Conservation (phyloP, 2,888 invertebrate species). For the Smittia aterrima region DNA sequence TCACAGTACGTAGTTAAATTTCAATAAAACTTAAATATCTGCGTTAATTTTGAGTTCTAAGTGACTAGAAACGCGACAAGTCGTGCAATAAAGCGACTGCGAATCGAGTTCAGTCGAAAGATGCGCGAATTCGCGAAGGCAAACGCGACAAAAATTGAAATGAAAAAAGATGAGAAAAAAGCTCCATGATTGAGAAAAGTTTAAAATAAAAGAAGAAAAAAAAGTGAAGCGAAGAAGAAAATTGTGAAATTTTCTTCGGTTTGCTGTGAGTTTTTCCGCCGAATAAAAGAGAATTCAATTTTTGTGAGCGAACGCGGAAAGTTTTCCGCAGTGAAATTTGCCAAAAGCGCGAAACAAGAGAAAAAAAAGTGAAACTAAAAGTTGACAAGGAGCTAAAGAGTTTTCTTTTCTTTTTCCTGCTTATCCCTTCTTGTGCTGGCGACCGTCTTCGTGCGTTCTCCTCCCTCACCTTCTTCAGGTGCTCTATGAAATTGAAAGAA, state of each 20-base stretch:
- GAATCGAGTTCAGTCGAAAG: neutral
- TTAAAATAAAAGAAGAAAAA: slow-evolving; percentile 9
- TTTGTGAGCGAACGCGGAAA: slow-evolving; percentile 8
- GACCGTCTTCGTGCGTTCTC: neutral
- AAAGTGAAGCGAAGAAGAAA: slow-evolving; percentile 26
- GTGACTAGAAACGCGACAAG: slow-evolving; percentile 12
- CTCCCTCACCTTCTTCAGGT: neutral
- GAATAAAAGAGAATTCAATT: slow-evolving; percentile 25
- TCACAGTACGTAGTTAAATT: slow-evolving; percentile 38
- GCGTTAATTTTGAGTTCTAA: slow-evolving; percentile 23
- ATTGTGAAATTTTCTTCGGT: neutral
- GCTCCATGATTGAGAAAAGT: neutral
- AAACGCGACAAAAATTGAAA: slow-evolving; percentile 26
- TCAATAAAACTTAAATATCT: slow-evolving; percentile 27
- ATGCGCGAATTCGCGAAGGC: neutral
- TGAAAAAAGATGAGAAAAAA: slow-evolving; percentile 28
- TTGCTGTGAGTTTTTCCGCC: neutral
- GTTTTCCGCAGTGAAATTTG: too few species aligned
- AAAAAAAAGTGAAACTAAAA: neutral
- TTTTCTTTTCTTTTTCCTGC: neutral
- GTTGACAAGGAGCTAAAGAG: neutral
- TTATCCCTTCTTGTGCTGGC: too few species aligned
- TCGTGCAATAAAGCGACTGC: neutral
- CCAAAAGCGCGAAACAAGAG: neutral
- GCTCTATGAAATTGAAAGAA: neutral